Conservation (phyloP, 2,797 vertebrate species). For the Sciurus carolinensis region DNA sequence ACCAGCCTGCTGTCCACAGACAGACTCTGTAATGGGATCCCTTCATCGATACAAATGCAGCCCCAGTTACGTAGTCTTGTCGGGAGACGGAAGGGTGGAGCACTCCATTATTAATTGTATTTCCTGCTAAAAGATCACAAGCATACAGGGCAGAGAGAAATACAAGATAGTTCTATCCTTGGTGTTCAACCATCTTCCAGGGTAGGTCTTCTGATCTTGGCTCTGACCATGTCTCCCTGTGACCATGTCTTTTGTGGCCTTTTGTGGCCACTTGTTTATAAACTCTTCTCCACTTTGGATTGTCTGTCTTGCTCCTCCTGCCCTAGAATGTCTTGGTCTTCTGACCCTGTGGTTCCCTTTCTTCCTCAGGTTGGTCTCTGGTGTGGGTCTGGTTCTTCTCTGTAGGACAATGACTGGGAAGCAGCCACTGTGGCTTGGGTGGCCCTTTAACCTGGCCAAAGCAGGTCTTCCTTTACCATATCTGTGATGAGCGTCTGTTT, state of each 20-base stretch:
- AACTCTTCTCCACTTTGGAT: not conserved
- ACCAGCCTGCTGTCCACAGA: not conserved
- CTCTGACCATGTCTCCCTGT: not conserved
- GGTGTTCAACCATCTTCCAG: not conserved
- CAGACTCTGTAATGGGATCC: not conserved
- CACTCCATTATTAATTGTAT: accelerated
- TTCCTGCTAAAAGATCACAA: not conserved
- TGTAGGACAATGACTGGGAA: not conserved
- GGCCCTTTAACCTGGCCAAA: not conserved
- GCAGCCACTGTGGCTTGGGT: not conserved
- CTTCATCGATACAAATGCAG: not conserved
- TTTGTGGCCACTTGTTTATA: not conserved
- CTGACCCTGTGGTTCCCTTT: not conserved
- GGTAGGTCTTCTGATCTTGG: not conserved
- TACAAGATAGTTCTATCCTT: not conserved
- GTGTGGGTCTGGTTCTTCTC: not conserved
- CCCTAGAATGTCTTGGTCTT: not conserved
- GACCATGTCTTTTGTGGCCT: not conserved
- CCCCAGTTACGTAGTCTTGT: not conserved
- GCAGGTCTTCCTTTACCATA: not conserved
- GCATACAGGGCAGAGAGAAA: not conserved
- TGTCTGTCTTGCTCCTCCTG: not conserved
- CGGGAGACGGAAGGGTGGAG: not conserved
- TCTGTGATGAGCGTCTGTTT: too few relatives aligned
- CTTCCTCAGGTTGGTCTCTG: not conserved